Conservation (phyloP, 2,888 invertebrate species). For the Lasioglossum leucozonium region DNA sequence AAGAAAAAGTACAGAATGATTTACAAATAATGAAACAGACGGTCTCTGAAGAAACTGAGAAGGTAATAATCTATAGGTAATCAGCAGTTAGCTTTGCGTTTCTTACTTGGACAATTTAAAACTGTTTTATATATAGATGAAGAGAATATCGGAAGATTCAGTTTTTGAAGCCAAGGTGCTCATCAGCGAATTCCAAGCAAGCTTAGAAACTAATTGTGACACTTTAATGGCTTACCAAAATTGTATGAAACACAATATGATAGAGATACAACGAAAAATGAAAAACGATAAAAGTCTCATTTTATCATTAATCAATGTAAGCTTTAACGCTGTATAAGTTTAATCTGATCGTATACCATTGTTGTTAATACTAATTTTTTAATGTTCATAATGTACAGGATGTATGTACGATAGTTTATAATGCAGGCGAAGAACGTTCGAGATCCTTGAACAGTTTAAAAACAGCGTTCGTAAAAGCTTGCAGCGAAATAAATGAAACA, state of each 20-base stretch:
- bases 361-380: not conserved
- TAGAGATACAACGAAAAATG: slow-evolving; percentile 70
- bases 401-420: slow-evolving; percentile 68
- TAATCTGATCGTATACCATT: not conserved
- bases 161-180: slow-evolving; percentile 66
- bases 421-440: slow-evolving; percentile 73
- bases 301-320: slow-evolving; percentile 73
- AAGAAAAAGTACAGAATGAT: slow-evolving; percentile 68
- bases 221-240: slow-evolving; percentile 69
- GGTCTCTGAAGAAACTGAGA: slow-evolving; percentile 65
- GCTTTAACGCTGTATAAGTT: slow-evolving; percentile 15
- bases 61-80: slow-evolving; percentile 71
- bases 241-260: slow-evolving; percentile 64
- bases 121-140: slow-evolving; percentile 63
- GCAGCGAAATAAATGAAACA: slow-evolving; percentile 76
- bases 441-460: slow-evolving; percentile 79
- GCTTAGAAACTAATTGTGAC: slow-evolving; percentile 69
- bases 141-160: slow-evolving; percentile 68
- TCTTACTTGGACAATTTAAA: slow-evolving; percentile 5
- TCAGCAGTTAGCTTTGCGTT: not conserved
- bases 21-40: slow-evolving; percentile 68
- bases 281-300: slow-evolving; percentile 67
- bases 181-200: slow-evolving; percentile 73
- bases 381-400: slow-evolving; percentile 66
- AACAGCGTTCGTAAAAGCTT: slow-evolving; percentile 57